Evolutionary conservation across 2,113 vertebrate genomes (phyloP).

Genomic region (Tachysurus fulvidraco): DNA sequence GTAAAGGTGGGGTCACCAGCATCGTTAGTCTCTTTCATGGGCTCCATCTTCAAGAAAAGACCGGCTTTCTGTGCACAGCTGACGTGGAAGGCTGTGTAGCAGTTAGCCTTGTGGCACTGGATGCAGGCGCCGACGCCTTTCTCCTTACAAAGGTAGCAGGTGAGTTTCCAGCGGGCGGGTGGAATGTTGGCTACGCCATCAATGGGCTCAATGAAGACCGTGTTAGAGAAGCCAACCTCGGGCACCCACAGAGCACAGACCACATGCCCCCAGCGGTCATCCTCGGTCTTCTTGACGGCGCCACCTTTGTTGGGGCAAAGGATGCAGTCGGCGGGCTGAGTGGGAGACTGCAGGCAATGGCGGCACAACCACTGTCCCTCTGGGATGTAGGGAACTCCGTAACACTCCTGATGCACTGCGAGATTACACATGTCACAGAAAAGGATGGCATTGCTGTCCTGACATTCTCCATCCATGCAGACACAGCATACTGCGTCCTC

Average conservation of each 20-base stretch:
- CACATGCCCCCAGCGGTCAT: constrained; percentile 96
- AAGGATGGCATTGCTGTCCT: constrained; percentile 95
- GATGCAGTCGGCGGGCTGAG: constrained; percentile 85
- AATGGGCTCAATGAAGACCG: constrained; percentile 96
- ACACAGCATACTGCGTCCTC: constrained; percentile 96
- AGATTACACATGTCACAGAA: constrained; percentile 95
- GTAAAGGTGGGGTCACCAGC: constrained; percentile 80
- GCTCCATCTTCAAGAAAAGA: constrained; percentile 98
- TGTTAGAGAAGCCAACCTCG: constrained; percentile 96
- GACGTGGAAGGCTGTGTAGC: constrained; percentile 97
- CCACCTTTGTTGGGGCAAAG: constrained; percentile 95
- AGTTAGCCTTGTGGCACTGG: constrained; percentile 98
- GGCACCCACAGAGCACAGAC: constrained; percentile 98
- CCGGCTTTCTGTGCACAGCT: constrained; percentile 94
- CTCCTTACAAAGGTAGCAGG: constrained; percentile 98
- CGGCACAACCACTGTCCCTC: constrained; percentile 98
- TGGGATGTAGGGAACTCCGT: constrained; percentile 96
- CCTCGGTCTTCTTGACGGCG: constrained; percentile 95
- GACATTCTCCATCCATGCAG: constrained; percentile 93
- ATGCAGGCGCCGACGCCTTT: constrained; percentile 95
- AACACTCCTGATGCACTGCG: constrained; percentile 98
- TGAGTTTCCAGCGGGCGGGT: constrained; percentile 94
- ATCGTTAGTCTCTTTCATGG: constrained; percentile 80
- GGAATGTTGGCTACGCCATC: constrained; percentile 94
- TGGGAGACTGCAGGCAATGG: constrained; percentile 89